Base-by-base conservation (phyloP, 2,797 vertebrate genomes). In the Esox lucius region DNA sequence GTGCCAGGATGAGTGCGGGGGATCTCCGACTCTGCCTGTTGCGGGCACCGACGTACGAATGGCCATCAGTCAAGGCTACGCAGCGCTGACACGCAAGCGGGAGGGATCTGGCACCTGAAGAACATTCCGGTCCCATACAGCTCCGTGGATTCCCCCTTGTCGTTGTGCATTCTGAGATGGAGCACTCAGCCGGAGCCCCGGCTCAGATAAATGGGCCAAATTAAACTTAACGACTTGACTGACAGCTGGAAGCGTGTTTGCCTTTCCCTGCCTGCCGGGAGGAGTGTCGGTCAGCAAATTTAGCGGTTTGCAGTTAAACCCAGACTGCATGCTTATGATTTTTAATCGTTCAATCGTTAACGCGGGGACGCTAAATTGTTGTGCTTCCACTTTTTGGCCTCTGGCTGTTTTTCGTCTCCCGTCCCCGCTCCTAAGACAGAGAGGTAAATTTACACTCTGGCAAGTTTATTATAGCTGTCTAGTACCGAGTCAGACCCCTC, bases 221-320 rank as follows among this genome's bases (percentile, higher is more conserved):
- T 91, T 90, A 90, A 88, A 89, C 72, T 80, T 89, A 91, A 91
- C 89, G 87, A 84, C 83, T 88, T 89, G 90, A 91, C 88, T 91
- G 91, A 91, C 87, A 76, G 85, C 70, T 80, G 4, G 56, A 87
- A 83, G 83, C 72, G 82, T 86, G 79, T 88, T 86, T 83, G 81
- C 73, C 75, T 72, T 59, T 81, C 59, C 86, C 80, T 74, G 83
- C 83, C 80, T 74, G 75, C 84, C 75, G 84, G 87, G 80, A 82
- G 84, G 76, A 78, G 80, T 48, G 39, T 79, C 62, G 35, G 85
- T 81, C 83, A 65, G 79, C 76, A 81, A 80, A 78, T 84, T 82
- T 81, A 81, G 84, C 64, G 0, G 79, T 74, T 79, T 39, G 72
- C 79, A 46, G 4, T 85, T 80, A 80, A 79, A 82, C 79, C 81